Evolutionary conservation across 2,113 vertebrate species (phyloP), one percentile per base, ranked within the genome.

Genomic region (Ageneiosus marmoratus): DNA sequence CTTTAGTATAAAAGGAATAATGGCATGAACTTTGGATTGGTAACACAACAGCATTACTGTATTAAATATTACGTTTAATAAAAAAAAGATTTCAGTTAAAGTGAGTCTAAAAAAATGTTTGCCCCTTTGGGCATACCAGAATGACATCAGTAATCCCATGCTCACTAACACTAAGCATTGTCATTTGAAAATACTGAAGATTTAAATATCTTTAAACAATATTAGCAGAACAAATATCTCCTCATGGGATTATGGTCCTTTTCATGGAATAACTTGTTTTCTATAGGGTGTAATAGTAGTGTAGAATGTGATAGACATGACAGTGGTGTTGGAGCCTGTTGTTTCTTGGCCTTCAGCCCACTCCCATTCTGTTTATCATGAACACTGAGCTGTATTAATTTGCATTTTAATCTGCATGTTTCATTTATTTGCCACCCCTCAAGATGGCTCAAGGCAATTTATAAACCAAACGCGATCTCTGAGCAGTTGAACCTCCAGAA

Each of bases 201-300:
- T 85, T 76, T 67, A 77, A 77, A 46, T 81, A 41, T 77, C 41
- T 63, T 70, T n/a, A 46, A 13, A 46, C 27, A 51, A 37, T 48
- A 55, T 44, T 70, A 60, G 44, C 41, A 60, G 51, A 51, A 63
- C 41, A 58, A 29, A 12, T 41, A 75, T 63, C 50, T 80, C 34
- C 50, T 80, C 74, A 65, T 65, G 27, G 3, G 48, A 46, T 22
- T 79, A 15, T 63, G 32, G 46, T 27, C 29, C 12, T 75, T 81
- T 20, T 77, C 60, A 58, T 82, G 24, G 53, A 58, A 77, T 10
- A 34, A 29, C n/a, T 58, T 84, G 56, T 84, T 41, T 48, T 77
- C 32, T 58, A 51, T 20, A 56, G 24, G 27, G n/a, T 70, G 77
- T 85, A 48, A 79, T 83, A 82, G 67, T 60, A 58, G 44, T 75